phyloP scores from a whole-genome alignment of 1,140 invertebrate species.

The Limonius californicus region DNA sequence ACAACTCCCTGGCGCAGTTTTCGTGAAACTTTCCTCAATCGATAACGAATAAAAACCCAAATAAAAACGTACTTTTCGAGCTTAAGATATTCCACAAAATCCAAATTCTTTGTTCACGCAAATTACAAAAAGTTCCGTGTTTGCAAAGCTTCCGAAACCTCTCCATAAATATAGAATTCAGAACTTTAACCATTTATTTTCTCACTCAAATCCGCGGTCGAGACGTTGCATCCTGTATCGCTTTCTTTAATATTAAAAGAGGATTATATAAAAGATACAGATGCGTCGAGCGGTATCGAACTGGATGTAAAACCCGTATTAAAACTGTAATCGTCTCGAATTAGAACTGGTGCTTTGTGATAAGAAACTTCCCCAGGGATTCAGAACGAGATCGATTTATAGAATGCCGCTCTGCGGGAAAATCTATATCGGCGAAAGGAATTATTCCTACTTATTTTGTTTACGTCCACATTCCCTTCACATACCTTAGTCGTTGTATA shows the following conservation, averaged over 20 bases:
- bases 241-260: slow-evolving; percentile 21
- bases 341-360: slow-evolving; percentile 21
- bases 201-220: slow-evolving; percentile 19
- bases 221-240: slow-evolving; percentile 16
- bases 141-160: slow-evolving; percentile 10
- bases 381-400: neutral
- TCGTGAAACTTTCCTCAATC: no score
- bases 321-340: slow-evolving; percentile 19
- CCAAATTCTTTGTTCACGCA: neutral
- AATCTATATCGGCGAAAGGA: no score
- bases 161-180: slow-evolving; percentile 12
- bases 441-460: no score
- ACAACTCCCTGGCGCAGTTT: no score
- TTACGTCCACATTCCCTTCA: no score
- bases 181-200: slow-evolving; percentile 27
- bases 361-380: slow-evolving; percentile 8
- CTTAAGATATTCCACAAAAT: no score
- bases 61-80: no score
- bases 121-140: slow-evolving; percentile 16
- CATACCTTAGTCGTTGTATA: no score
- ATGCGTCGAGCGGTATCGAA: slow-evolving; percentile 18
- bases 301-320: slow-evolving; percentile 18
- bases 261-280: slow-evolving; percentile 24
- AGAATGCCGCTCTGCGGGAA: neutral
- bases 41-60: no score